phyloP scores from a whole-genome alignment of 2,888 invertebrate genomes.

The Melangyna quadrimaculata region DNA sequence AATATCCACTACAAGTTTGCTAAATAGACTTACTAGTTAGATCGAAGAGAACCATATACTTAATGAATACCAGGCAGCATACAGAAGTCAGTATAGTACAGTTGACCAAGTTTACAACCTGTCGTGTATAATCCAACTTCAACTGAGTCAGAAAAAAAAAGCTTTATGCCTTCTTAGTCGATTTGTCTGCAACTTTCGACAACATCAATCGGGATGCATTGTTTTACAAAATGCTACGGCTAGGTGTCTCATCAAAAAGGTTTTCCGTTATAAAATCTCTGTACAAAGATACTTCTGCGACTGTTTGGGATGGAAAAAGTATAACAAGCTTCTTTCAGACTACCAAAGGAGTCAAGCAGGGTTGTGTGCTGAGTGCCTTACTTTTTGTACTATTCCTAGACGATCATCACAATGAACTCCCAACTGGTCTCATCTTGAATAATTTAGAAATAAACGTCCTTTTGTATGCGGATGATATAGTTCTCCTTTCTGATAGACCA shows the following conservation, averaged over 20 bases:
- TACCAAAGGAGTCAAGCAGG: too few relatives aligned
- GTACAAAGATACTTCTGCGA: neutral
- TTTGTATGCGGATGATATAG: too few relatives aligned
- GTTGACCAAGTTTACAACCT: too few relatives aligned
- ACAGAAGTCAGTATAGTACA: neutral
- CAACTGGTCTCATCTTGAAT: neutral
- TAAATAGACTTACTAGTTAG: neutral
- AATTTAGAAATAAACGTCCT: neutral
- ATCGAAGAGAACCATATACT: neutral
- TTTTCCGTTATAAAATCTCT: neutral
- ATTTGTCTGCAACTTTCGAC: too few relatives aligned
- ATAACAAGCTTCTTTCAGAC: too few relatives aligned
- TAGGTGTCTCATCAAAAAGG: neutral
- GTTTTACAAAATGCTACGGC: neutral
- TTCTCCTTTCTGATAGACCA: too few relatives aligned
- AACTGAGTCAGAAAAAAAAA: too few relatives aligned
- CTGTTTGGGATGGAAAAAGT: neutral
- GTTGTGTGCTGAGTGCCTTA: neutral
- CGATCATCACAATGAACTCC: too few relatives aligned
- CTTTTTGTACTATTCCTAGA: neutral
- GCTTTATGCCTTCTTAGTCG: too few relatives aligned
- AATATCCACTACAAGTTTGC: neutral
- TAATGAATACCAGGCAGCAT: neutral
- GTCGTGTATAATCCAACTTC: too few relatives aligned
- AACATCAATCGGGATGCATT: neutral